phyloP scores from a whole-genome alignment of 2,797 vertebrate species.

The Miichthys miiuy region DNA sequence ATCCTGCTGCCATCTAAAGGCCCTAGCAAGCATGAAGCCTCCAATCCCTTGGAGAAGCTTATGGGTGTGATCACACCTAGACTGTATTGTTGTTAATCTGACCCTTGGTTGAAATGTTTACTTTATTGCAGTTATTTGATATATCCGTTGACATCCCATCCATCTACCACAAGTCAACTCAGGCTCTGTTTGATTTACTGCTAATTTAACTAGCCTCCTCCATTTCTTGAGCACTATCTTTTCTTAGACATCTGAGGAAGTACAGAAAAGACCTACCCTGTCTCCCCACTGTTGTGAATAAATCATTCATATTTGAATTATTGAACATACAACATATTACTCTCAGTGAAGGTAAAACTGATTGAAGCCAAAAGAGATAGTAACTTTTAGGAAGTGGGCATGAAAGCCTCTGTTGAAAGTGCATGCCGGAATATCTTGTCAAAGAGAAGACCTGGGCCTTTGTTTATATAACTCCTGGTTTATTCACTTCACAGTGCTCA shows the following conservation, averaged over 20 bases:
- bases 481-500: slow-evolving; percentile 38
- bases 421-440: slow-evolving; percentile 15
- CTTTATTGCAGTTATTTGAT: slow-evolving; percentile 31
- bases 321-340: slow-evolving; percentile 77
- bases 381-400: slow-evolving; percentile 53
- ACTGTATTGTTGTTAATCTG: slow-evolving; percentile 38
- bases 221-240: slow-evolving; percentile 38
- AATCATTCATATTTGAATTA: slow-evolving; percentile 82
- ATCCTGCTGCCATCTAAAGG: slow-evolving; percentile 49
- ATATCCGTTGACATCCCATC: slow-evolving; percentile 50
- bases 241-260: slow-evolving; percentile 53
- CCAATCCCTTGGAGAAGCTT: slow-evolving; percentile 49
- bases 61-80: slow-evolving; percentile 59
- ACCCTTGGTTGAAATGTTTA: slow-evolving; percentile 43
- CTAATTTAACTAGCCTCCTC: slow-evolving; percentile 25
- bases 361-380: slow-evolving; percentile 55
- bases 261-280: slow-evolving; percentile 54
- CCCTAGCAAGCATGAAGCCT: slow-evolving; percentile 27
- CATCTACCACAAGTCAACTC: slow-evolving; percentile 38
- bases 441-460: slow-evolving; percentile 21
- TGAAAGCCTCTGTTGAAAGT: slow-evolving; percentile 33
- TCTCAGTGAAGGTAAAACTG: slow-evolving; percentile 68
- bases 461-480: slow-evolving; percentile 25
- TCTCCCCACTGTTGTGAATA: slow-evolving; percentile 62
- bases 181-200: slow-evolving; percentile 47